phyloP scores from a whole-genome alignment of 2,888 invertebrate genomes.

The Emmelina monodactyla region DNA sequence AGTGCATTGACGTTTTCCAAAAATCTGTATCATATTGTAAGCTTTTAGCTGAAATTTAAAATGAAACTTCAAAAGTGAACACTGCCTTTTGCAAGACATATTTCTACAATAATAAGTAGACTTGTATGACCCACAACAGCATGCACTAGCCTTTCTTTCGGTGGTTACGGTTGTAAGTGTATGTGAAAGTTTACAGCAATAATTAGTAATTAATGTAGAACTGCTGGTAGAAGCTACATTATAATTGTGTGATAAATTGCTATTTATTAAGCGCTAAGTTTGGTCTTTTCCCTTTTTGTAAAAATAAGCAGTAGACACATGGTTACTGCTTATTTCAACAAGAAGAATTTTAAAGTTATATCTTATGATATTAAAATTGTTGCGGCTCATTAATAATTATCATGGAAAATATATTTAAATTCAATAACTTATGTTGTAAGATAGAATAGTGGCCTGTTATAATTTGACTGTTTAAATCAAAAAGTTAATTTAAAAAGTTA shows the following conservation, averaged over 20 bases:
- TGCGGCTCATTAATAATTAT: constrained; percentile 43
- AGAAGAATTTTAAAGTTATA: constrained; percentile 36
- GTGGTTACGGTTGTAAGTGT: constrained; percentile 43
- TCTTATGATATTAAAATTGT: constrained; percentile 60
- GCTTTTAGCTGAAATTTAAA: too few relatives aligned
- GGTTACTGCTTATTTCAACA: constrained; percentile 7
- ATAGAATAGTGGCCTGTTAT: constrained; percentile 40
- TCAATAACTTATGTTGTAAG: constrained; percentile 51
- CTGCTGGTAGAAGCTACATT: constrained; percentile 57
- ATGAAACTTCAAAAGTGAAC: too few relatives aligned
- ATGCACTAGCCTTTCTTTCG: constrained; percentile 50
- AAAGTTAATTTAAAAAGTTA: too few relatives aligned
- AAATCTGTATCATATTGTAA: too few relatives aligned
- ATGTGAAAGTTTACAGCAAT: constrained; percentile 59
- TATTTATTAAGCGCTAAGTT: constrained; percentile 35
- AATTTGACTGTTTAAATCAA: too few relatives aligned
- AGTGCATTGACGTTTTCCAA: too few relatives aligned
- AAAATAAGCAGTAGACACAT: background rate
- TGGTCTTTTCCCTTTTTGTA: constrained; percentile 25
- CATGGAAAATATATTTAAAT: constrained; percentile 34
- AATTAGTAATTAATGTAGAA: constrained; percentile 59
- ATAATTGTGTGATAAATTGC: constrained; percentile 57
- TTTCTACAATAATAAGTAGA: too few relatives aligned
- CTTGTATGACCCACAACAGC: constrained; percentile 10
- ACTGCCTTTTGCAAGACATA: too few relatives aligned